phyloP scores from a whole-genome alignment of 2,888 invertebrate genomes.

The Steinernema scapterisci region DNA sequence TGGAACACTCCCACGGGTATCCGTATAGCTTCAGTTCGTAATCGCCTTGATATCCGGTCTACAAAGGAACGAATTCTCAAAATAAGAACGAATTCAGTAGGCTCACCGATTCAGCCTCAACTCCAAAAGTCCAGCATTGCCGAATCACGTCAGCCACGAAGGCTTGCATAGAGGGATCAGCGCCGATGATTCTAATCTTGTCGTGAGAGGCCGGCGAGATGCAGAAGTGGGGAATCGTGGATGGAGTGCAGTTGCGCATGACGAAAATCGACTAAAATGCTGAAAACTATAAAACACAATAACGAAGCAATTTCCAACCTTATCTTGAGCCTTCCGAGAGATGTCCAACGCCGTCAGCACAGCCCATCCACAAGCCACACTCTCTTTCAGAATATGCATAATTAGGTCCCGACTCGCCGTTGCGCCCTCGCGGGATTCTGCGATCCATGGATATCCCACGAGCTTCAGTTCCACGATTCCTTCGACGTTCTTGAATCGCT shows the following conservation, averaged over 20 bases:
- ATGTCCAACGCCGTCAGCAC: conserved; percentile 36
- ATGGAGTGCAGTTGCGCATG: conserved; percentile 33
- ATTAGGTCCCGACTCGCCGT: conserved; percentile 29
- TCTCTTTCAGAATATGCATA: conserved; percentile 26
- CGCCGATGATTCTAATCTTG: conserved; percentile 38
- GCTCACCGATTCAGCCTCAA: conserved; percentile 20
- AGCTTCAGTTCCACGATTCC: conserved; percentile 33
- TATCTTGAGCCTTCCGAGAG: conserved; percentile 35
- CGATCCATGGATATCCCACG: conserved; percentile 32
- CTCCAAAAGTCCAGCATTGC: conserved; percentile 36
- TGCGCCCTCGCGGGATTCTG: conserved; percentile 30
- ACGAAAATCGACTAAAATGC: conserved; percentile 34
- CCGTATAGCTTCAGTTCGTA: conserved; percentile 38
- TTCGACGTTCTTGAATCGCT: conserved; percentile 12
- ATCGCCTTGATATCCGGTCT: neutral
- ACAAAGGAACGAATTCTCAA: neutral
- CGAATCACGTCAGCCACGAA: conserved; percentile 8
- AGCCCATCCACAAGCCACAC: conserved; percentile 33
- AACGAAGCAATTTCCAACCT: neutral
- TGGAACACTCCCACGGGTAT: conserved; percentile 37
- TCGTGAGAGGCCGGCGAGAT: conserved; percentile 33
- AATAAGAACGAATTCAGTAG: neutral
- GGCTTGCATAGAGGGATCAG: conserved; percentile 26
- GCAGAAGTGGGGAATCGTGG: conserved; percentile 33
- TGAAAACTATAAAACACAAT: too few relatives aligned